Base-by-base conservation (phyloP, 2,888 invertebrate genomes). In the Boloria selene region DNA sequence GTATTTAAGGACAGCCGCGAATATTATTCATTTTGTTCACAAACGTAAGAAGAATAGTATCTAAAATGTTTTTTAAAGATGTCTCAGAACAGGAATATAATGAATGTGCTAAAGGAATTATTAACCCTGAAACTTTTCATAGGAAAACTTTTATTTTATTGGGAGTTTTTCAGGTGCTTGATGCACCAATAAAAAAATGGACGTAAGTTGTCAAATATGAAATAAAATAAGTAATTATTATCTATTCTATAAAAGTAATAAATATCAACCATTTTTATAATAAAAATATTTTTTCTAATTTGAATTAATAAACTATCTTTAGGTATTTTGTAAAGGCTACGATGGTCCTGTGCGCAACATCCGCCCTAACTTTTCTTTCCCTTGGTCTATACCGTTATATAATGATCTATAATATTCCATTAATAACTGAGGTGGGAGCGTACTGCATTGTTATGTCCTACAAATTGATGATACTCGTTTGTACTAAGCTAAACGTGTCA, bases 41-140 rank as follows among this genome's bases (percentile, higher is more conserved):
- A 38, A 10, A 2, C 7, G 10, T 38, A 38, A 10, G 31, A 7
- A 31, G 10, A 7, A 38, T 7, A 38, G 10, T 38, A 38, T 10
- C 10, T 38, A 10, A 38, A 38, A 38, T 38, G 31, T 38, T 38
- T 38, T 38, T 38, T 7, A 38, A 38, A 38, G 31, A 38, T 7
- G 10, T 38, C 10, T 38, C 10, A 2, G 10, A 38, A 38, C 10
- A 38, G 31, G 31, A 38, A 38, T 68, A 75, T 54, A 73, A 69
- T 26, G 78, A 86, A 68, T 83, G 73, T 65, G 75, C 77, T 2
- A 62, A 67, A 10, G 83, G 79, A 51, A 64, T 78, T 58, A 70
- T 88, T 1, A 76, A 86, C 70, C 84, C 87, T 7, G 79, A 77
- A 67, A 74, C 82, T 64, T 88, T 82, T 76, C 82, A 88, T 72